Percentiles rank a stretch among this genome's conserved stretches.
phyloP scores from a whole-genome alignment of 23 tunicate genomes.

The Halocynthia aurantium region DNA sequence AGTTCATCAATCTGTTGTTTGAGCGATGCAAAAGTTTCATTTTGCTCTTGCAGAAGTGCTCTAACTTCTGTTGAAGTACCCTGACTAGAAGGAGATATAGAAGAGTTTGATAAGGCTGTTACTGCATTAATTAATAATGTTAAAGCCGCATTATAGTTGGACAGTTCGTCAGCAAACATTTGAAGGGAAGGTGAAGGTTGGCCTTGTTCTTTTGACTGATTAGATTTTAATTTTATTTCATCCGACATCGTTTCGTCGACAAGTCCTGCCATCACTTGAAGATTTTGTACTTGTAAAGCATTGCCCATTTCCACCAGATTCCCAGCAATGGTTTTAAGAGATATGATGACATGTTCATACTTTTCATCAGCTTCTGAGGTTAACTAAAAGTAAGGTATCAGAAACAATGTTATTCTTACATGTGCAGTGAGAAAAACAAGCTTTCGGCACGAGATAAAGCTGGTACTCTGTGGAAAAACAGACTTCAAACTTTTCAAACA shows the following conservation, averaged over 20 bases:
- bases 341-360: neutral
- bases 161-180: constrained; percentile 3
- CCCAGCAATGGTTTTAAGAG: neutral
- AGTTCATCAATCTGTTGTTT: constrained; percentile 9
- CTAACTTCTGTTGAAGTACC: neutral
- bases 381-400: neutral
- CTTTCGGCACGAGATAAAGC: neutral
- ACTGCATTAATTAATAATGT: constrained; percentile 16
- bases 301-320: constrained; percentile 21
- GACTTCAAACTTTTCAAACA: neutral
- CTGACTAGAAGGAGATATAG: neutral
- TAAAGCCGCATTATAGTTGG: constrained; percentile 14
- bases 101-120: constrained; percentile 1
- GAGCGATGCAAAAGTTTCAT: neutral
- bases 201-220: neutral
- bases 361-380: constrained; percentile 1
- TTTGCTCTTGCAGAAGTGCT: neutral
- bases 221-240: neutral
- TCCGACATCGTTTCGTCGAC: constrained; percentile 1
- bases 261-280: constrained; percentile 14
- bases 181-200: neutral
- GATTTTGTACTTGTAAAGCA: constrained; percentile 27
- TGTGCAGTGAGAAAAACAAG: neutral
- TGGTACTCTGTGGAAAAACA: neutral
- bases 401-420: neutral